Evolutionary conservation across 1,140 invertebrate genomes (phyloP).

Genomic region (Leptopilina boulardi): DNA sequence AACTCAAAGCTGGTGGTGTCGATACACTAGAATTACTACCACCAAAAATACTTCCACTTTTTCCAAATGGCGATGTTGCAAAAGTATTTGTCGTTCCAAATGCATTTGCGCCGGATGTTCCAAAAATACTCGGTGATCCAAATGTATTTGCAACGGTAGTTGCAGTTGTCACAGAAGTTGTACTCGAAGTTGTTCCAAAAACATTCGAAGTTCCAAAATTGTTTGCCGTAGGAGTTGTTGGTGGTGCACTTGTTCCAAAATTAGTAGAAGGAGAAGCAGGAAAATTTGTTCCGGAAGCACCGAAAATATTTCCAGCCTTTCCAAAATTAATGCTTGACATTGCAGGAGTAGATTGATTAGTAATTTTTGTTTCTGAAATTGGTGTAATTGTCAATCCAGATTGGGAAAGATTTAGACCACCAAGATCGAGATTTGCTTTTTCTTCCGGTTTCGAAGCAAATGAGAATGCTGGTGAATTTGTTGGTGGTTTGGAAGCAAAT

Average conservation of each 20-base stretch:
- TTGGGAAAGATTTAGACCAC: not conserved
- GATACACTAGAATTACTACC: too few species aligned
- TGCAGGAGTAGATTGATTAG: not conserved
- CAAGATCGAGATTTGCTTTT: slow-evolving; percentile 11
- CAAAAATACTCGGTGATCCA: not conserved
- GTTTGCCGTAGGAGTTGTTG: too few species aligned
- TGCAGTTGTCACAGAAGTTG: slow-evolving; percentile 38
- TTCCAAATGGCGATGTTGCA: not conserved
- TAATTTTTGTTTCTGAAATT: not conserved
- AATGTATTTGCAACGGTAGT: slow-evolving; percentile 31
- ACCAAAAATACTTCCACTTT: too few species aligned
- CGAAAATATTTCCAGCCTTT: not conserved
- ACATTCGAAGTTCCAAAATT: not conserved
- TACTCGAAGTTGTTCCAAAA: not conserved
- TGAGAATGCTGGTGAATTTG: slow-evolving; percentile 32
- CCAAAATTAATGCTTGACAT: slow-evolving; percentile 10
- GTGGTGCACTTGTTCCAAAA: not conserved
- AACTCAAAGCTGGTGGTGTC: not conserved
- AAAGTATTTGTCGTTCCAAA: slow-evolving; percentile 1
- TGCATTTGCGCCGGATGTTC: not conserved
- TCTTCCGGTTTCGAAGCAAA: not conserved
- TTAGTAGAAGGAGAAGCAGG: too few species aligned
- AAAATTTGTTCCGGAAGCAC: not conserved
- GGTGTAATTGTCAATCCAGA: not conserved
- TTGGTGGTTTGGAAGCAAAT: slow-evolving; percentile 36